Evolutionary conservation across 2,797 vertebrate species (phyloP), one percentile per base, ranked within the genome.

Genomic region (Gallinago stenura): DNA sequence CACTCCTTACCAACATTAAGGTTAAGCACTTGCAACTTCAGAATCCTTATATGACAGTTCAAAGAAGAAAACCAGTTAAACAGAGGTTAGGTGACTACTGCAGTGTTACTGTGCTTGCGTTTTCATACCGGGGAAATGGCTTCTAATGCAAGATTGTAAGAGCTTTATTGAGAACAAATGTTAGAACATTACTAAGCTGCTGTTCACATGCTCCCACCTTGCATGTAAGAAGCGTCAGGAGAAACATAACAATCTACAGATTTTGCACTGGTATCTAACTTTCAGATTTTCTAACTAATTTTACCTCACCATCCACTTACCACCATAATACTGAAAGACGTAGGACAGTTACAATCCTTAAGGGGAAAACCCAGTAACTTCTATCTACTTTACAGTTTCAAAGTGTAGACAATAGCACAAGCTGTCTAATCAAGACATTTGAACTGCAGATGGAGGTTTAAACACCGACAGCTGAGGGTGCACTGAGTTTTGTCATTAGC

Each of bases 401-500:
- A 72, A 82, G 12, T 5, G 33, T 12, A 20, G 31, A 46, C 17
- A 73, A 37, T 12, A 82, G 43, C 51, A 73, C 6, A 33, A 65
- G 15, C 37, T 76, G 46, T 35, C 28, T 50, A 73, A 71, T 33
- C 1, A 2, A 56, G 15, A 33, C 0, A 0, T 39, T 51, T 64
- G 35, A 60, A 78, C 35, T 3, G 1, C 43, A 87, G 18, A 14
- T 9, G 24, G 9, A 33, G 31, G 24, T 51, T 84, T 61, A 10
- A 15, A 19, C 33, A 58, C 24, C 0, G 1, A 73, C 57, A 39
- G 25, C 21, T 2, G 0, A 65, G 20, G 17, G 18, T 31, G 10
- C 8, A 2, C n/a, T 25, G 48, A 43, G 37, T n/a, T 69, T 11
- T 50, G 45, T 20, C 25, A 7, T 25, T 8, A 60, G 24, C 46